These are phyloP conservation scores for Noctua fimbriata DNA, from an alignment of 2,888 invertebrate genomes.

Conservation along the genomic window DNA sequence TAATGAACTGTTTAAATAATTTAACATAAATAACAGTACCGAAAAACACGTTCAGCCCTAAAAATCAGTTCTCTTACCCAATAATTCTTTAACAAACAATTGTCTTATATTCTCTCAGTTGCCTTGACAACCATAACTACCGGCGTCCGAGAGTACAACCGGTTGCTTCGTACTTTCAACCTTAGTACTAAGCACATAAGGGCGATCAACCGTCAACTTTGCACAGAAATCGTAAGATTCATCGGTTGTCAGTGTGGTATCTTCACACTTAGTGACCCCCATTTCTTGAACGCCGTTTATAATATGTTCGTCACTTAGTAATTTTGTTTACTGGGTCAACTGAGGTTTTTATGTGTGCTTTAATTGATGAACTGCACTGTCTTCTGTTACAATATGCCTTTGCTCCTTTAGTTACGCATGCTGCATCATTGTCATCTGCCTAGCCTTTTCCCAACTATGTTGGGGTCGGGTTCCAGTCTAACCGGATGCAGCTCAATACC, in stretches of 20 bases:
- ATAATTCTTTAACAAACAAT: conserved; percentile 16
- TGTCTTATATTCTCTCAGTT: conserved; percentile 15
- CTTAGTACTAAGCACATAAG: not conserved
- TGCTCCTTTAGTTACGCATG: not conserved
- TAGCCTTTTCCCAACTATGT: too few species aligned
- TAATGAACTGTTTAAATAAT: not conserved
- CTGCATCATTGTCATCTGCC: too few species aligned
- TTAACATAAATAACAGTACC: not conserved
- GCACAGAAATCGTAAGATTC: conserved; percentile 67
- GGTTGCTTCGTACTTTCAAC: conserved; percentile 6
- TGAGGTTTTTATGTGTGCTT: not conserved
- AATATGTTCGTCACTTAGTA: conserved; percentile 28
- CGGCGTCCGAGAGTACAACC: conserved; percentile 44
- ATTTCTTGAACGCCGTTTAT: conserved; percentile 51
- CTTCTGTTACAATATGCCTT: not conserved
- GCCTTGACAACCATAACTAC: conserved; percentile 72
- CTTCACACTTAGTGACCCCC: conserved; percentile 60
- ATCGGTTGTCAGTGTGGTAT: conserved; percentile 70
- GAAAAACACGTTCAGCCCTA: conserved; percentile 43
- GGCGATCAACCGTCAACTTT: not conserved
- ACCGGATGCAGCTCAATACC: too few species aligned
- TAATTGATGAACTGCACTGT: conserved; percentile 9
- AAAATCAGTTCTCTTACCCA: conserved; percentile 8
- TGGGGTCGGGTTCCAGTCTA: too few species aligned
- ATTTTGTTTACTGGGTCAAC: conserved; percentile 39